These are phyloP conservation scores for Falco cherrug DNA, from an alignment of 2,797 vertebrate species.

Conservation along the genomic window DNA sequence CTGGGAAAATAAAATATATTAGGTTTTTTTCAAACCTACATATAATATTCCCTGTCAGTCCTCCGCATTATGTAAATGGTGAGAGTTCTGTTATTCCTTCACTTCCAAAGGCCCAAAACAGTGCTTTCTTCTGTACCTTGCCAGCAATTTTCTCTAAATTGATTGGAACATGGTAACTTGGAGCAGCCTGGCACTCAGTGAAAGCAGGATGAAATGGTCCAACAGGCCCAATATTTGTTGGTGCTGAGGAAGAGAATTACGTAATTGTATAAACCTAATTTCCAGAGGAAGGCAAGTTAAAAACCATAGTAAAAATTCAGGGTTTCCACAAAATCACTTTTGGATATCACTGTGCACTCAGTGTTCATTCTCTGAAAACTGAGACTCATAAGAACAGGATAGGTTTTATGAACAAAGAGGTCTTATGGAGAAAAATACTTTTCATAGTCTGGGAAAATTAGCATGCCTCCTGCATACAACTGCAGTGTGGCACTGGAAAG, in stretches of 20 bases:
- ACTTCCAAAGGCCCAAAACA: neutral
- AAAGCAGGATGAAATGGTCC: neutral
- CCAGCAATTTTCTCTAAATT: constrained; percentile 28
- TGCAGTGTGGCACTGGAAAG: constrained; percentile 38
- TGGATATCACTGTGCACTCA: neutral
- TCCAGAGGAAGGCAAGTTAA: neutral
- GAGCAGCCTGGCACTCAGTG: neutral
- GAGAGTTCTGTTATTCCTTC: neutral
- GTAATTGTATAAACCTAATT: constrained; percentile 17
- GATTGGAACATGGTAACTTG: neutral
- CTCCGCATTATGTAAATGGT: neutral
- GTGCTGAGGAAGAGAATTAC: neutral
- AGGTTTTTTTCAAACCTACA: neutral
- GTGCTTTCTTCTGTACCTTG: neutral
- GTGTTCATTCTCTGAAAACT: neutral
- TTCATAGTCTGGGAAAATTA: constrained; percentile 23
- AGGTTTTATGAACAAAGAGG: neutral
- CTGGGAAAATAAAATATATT: neutral
- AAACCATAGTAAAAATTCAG: neutral
- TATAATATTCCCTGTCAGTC: neutral
- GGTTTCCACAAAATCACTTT: neutral
- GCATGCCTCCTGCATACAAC: constrained; percentile 27
- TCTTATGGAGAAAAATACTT: neutral
- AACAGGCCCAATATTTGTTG: constrained; percentile 9
- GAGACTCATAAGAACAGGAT: neutral